Evolutionary conservation across 2,113 vertebrate genomes (phyloP).

Genomic region (Percopsis transmontana): DNA sequence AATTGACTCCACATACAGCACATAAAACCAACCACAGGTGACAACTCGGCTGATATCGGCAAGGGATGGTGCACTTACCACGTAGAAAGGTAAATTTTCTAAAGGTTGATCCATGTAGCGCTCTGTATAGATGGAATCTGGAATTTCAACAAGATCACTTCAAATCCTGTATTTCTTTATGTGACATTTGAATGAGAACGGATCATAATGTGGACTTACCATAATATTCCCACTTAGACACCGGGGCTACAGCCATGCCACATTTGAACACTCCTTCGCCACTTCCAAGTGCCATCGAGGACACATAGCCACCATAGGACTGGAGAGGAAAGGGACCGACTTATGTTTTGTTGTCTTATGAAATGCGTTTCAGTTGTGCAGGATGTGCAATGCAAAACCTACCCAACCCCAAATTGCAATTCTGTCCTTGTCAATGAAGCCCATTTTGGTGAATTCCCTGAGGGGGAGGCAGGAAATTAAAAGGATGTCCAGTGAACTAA

Average conservation of each 20-base stretch:
- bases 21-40: no score
- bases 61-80: conserved; percentile 75
- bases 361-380: neutral
- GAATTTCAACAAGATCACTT: conserved; percentile 11
- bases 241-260: conserved; percentile 95
- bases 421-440: conserved; percentile 85
- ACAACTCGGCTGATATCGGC: no score
- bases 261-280: conserved; percentile 93
- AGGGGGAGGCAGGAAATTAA: conserved; percentile 39
- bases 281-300: conserved; percentile 94
- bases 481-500: neutral
- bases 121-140: conserved; percentile 86
- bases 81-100: conserved; percentile 80
- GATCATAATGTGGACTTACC: conserved; percentile 78
- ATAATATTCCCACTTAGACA: conserved; percentile 95
- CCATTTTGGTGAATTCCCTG: conserved; percentile 87
- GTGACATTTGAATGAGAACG: neutral
- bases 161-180: neutral
- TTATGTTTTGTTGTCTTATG: neutral
- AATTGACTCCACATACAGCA: no score
- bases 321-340: conserved; percentile 65
- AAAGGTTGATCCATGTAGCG: conserved; percentile 90
- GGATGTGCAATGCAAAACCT: conserved; percentile 59
- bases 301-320: conserved; percentile 98
- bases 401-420: conserved; percentile 99